phyloP scores from a whole-genome alignment of 2,113 vertebrate genomes.

The Penelope pileata region DNA sequence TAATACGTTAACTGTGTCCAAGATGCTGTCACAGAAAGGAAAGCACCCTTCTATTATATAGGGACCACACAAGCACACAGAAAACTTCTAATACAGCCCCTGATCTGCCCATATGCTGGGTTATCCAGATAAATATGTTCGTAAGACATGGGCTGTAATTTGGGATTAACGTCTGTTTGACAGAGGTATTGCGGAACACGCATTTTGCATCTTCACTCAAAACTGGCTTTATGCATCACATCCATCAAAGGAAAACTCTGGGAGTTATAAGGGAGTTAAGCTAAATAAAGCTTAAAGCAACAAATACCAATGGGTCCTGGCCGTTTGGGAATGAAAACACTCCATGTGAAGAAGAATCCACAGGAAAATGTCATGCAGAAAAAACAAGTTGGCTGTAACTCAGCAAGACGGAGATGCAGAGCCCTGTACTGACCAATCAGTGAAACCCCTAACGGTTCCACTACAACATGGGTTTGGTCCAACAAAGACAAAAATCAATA shows the following conservation, averaged over 20 bases:
- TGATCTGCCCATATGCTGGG: background rate
- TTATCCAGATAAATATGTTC: background rate
- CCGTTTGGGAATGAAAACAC: background rate
- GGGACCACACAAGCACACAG: background rate
- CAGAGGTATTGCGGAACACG: background rate
- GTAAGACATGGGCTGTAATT: background rate
- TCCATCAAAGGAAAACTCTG: background rate
- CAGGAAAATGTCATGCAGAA: background rate
- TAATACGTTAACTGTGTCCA: background rate
- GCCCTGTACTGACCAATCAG: background rate
- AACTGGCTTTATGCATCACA: background rate
- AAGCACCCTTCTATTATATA: background rate
- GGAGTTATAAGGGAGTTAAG: background rate
- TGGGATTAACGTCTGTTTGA: background rate
- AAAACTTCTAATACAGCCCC: background rate
- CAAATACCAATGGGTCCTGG: background rate
- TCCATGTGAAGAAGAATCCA: too few species aligned
- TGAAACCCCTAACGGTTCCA: background rate
- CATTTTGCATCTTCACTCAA: background rate
- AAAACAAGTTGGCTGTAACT: background rate
- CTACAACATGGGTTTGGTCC: background rate
- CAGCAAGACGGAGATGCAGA: background rate
- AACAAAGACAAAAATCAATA: background rate
- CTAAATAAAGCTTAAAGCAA: background rate
- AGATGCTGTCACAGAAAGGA: background rate